Evolutionary conservation across 2,797 vertebrate genomes (phyloP).

Genomic region (Ficedula albicollis): DNA sequence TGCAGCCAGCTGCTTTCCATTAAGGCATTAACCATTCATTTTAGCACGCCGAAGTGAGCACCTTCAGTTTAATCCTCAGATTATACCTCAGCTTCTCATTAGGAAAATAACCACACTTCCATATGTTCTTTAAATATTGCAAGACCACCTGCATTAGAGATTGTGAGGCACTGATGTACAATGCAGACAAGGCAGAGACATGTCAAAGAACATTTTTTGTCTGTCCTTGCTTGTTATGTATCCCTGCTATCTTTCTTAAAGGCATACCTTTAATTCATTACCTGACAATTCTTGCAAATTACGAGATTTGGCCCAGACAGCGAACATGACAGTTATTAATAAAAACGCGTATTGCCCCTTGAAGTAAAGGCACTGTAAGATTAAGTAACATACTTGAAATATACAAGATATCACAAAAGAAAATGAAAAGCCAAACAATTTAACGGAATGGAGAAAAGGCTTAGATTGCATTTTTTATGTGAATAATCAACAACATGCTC

Average conservation of each 20-base stretch:
- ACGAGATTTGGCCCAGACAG: not conserved
- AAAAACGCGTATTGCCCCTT: not conserved
- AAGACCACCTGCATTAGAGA: not conserved
- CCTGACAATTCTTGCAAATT: not conserved
- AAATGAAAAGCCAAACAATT: not conserved
- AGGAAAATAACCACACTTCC: not conserved
- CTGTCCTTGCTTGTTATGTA: not conserved
- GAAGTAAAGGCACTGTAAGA: not conserved
- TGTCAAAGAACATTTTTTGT: not conserved
- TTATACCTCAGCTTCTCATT: not conserved
- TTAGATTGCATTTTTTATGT: not conserved
- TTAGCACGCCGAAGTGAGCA: not conserved
- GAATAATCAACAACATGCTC: not conserved
- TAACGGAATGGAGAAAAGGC: not conserved
- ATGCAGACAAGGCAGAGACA: not conserved
- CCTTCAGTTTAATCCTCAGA: not conserved
- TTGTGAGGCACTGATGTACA: not conserved
- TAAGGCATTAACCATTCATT: not conserved
- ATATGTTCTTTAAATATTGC: not conserved
- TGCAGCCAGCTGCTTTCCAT: not conserved
- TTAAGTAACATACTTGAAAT: not conserved
- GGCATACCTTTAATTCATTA: not conserved
- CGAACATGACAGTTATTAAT: not conserved
- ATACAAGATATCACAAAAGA: not conserved
- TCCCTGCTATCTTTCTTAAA: not conserved